phyloP scores from a whole-genome alignment of 92 coral and sea anemone species.

The Nematostella vectensis region DNA sequence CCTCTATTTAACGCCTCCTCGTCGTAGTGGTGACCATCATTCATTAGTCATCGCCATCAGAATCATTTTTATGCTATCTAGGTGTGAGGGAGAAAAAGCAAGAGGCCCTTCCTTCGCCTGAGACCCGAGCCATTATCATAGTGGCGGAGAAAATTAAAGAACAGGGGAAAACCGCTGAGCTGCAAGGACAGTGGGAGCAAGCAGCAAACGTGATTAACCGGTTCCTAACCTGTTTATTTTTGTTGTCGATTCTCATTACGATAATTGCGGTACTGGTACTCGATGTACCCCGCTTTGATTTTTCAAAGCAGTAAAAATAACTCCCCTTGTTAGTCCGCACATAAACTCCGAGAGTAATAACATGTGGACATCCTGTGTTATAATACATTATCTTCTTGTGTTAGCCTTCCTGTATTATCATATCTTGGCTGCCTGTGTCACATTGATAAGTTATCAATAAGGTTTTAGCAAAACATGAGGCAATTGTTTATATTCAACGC shows the following conservation, averaged over 20 bases:
- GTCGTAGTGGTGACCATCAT: too few species aligned
- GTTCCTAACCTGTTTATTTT: conserved; percentile 61
- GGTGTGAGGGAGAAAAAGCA: background rate
- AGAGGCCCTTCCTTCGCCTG: conserved; percentile 28
- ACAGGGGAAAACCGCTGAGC: conserved; percentile 44
- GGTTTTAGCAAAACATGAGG: too few species aligned
- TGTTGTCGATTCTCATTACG: conserved; percentile 56
- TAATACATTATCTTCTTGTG: too few species aligned
- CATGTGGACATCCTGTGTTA: too few species aligned
- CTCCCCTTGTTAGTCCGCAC: too few species aligned
- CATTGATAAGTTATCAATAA: too few species aligned
- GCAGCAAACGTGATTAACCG: conserved; percentile 87
- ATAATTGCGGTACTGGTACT: conserved; percentile 51
- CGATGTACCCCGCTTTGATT: conserved; percentile 14
- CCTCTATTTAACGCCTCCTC: too few species aligned
- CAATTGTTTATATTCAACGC: too few species aligned
- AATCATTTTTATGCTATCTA: background rate
- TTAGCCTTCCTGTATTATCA: too few species aligned
- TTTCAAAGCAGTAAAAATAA: background rate
- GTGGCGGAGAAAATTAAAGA: conserved; percentile 56
- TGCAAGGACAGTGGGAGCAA: conserved; percentile 68
- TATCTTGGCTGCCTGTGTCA: too few species aligned
- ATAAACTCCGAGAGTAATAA: too few species aligned
- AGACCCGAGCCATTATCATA: conserved; percentile 54
- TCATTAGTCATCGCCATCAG: too few species aligned